These are phyloP conservation scores for Pararge aegeria DNA, from an alignment of 1,140 invertebrate species.

Conservation along the genomic window DNA sequence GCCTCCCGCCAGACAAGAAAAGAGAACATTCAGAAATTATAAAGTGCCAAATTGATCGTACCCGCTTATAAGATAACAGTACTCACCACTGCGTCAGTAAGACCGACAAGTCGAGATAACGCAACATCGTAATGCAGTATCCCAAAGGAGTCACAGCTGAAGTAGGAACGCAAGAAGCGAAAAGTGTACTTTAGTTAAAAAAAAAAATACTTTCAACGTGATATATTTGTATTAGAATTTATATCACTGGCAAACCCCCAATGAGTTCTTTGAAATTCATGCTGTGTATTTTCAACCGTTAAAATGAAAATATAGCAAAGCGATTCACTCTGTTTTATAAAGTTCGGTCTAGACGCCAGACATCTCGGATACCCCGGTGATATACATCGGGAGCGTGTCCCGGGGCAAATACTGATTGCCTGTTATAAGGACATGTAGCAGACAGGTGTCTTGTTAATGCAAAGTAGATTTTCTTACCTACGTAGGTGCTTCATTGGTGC, in stretches of 20 bases:
- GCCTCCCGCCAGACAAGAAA: no score
- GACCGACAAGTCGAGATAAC: no score
- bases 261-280: neutral
- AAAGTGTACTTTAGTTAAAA: no score
- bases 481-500: no score
- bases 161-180: no score
- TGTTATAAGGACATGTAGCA: neutral
- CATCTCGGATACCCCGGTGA: neutral
- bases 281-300: neutral
- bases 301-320: neutral
- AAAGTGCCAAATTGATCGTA: no score
- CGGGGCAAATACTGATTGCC: neutral
- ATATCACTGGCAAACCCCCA: neutral
- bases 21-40: no score
- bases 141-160: no score
- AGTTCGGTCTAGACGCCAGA: neutral
- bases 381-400: slow-evolving; percentile 3
- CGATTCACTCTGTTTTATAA: neutral
- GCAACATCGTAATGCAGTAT: no score
- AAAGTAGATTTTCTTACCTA: neutral
- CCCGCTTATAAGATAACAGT: no score
- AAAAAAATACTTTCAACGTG: no score
- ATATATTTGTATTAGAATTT: neutral
- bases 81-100: no score
- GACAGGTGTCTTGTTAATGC: slow-evolving; percentile 11